phyloP scores from a whole-genome alignment of 2,797 vertebrate genomes.

The Petrocephalus schoutedeni region DNA sequence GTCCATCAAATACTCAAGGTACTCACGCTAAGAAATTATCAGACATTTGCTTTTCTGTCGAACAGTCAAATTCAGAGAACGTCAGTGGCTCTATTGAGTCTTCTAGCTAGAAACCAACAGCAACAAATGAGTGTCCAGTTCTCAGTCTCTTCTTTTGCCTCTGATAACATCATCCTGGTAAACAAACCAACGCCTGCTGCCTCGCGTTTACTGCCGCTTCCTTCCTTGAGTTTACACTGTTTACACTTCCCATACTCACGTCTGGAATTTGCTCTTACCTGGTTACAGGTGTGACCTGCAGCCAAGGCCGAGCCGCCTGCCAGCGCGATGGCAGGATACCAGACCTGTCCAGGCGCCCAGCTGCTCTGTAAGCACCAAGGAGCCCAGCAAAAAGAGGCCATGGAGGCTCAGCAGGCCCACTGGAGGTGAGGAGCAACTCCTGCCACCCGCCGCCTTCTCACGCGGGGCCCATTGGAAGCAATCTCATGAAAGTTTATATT shows the following conservation, averaged over 20 bases:
- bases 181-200: not conserved
- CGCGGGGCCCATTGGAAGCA: not conserved
- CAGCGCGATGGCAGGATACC: slow-evolving; percentile 46
- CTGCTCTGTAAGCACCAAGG: slow-evolving; percentile 27
- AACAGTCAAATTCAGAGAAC: not conserved
- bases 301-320: slow-evolving; percentile 59
- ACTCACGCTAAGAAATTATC: not conserved
- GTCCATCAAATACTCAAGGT: slow-evolving; percentile 62
- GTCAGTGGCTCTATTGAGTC: not conserved
- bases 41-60: not conserved
- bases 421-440: slow-evolving; percentile 31
- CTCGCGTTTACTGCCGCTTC: not conserved
- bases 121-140: not conserved
- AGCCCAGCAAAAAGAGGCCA: slow-evolving; percentile 43
- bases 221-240: not conserved
- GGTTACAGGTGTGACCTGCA: slow-evolving; percentile 56
- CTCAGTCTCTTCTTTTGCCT: not conserved
- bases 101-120: not conserved
- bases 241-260: not conserved
- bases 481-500: not conserved
- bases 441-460: slow-evolving; percentile 40
- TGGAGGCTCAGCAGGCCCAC: slow-evolving; percentile 52
- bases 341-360: slow-evolving; percentile 18
- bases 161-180: not conserved
- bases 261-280: not conserved